Base-by-base conservation (phyloP, 2,797 vertebrate species). In the Serranus cabrilla region DNA sequence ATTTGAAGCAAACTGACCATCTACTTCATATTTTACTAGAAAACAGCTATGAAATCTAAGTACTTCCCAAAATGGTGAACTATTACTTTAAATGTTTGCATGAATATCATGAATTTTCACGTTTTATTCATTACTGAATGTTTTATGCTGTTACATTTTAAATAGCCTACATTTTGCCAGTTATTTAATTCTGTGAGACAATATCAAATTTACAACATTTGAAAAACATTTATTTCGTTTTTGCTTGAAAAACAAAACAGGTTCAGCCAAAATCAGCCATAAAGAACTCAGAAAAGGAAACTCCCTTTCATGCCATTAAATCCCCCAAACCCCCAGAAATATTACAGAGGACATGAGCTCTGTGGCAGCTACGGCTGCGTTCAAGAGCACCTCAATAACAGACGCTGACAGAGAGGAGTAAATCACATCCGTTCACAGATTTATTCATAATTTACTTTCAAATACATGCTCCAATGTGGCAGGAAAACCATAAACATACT, bases 241-340 rank as follows among this genome's bases (percentile, higher is more conserved):
- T 40, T 49, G 12, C 14, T 21, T 12, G 17, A 37, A 23, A 12
- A n/a, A 13, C 13, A 13, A 16, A 58, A 64, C 21, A 46, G 8
- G 34, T n/a, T n/a, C n/a, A n/a, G n/a, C n/a, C 42, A 66, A 18
- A 59, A 59, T 40, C 6, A 39, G 11, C 4, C 37, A 49, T 17
- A 20, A 64, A 62, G 39, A 68, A 21, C 0, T 34, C 1, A 47
- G 13, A 45, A 23, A 16, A n/a, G 27, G 42, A 40, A 72, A 47
- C 21, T 0, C 23, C 17, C 54, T 18, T 34, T 43, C 0, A n/a
- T 51, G 56, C 14, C 0, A 1, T 51, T 50, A 13, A 69, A 21
- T 47, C 42, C 17, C 16, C 23, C 13, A 1, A 40, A 63, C 27
- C 60, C 21, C 18, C 1, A 56, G 16, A 73, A 56, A 55, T 31